phyloP scores from a whole-genome alignment of 2,113 vertebrate species.

The Leucopsar rothschildi region DNA sequence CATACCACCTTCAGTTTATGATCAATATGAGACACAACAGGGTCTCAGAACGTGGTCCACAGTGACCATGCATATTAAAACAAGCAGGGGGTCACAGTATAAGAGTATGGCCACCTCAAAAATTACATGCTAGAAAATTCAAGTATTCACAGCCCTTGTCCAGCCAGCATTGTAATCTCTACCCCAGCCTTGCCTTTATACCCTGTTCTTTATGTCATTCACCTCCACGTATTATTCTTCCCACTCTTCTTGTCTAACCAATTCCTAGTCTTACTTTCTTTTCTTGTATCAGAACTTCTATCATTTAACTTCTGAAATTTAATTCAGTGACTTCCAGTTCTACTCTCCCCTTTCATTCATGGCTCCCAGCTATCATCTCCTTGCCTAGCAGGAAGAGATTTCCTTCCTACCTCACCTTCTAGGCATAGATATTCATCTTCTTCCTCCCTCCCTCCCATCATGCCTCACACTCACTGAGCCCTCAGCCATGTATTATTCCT shows the following conservation, averaged over 20 bases:
- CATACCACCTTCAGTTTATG: background rate
- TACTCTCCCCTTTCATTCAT: background rate
- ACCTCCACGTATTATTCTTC: background rate
- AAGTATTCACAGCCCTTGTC: background rate
- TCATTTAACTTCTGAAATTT: background rate
- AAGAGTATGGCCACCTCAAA: background rate
- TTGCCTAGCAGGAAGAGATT: background rate
- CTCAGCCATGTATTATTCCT: background rate
- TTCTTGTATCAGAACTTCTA: background rate
- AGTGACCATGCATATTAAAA: background rate
- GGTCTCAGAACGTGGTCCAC: background rate
- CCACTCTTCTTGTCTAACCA: background rate
- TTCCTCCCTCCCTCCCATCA: background rate
- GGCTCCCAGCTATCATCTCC: background rate
- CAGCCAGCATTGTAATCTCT: background rate
- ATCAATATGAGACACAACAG: background rate
- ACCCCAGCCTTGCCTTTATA: accelerated
- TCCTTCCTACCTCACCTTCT: background rate
- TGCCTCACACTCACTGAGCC: background rate
- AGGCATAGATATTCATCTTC: background rate
- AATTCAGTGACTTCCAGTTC: background rate
- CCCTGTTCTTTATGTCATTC: background rate
- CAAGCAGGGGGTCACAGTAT: background rate
- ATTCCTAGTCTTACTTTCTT: background rate
- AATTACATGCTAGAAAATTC: background rate